phyloP scores from a whole-genome alignment of 2,113 vertebrate species.

The Lucifuga dentata region DNA sequence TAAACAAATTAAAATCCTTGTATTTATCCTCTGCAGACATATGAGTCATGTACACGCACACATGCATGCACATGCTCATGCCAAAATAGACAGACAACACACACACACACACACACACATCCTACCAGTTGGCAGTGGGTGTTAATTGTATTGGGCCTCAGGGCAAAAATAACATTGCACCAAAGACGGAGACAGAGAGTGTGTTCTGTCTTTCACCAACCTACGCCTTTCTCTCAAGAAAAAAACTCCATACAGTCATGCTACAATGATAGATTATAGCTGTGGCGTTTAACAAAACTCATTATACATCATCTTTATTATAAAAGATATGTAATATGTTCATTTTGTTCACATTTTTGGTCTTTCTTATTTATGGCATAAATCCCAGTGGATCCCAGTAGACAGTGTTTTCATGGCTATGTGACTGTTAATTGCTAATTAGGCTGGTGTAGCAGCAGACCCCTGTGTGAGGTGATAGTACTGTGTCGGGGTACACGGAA shows the following conservation, averaged over 20 bases:
- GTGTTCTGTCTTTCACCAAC: slow-evolving; percentile 45
- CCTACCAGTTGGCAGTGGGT: slow-evolving; percentile 66
- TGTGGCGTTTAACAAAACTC: background rate
- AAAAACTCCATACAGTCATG: slow-evolving; percentile 46
- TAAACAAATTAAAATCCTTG: slow-evolving; percentile 54
- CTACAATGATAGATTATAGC: background rate
- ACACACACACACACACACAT: slow-evolving; percentile 1
- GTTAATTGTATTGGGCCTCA: slow-evolving; percentile 79
- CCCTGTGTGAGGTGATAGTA: slow-evolving; percentile 66
- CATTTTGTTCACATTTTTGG: slow-evolving; percentile 27
- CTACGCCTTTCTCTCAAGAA: slow-evolving; percentile 19
- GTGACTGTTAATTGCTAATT: slow-evolving; percentile 78
- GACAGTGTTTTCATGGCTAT: slow-evolving; percentile 69
- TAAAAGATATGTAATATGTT: background rate
- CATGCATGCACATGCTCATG: slow-evolving; percentile 6
- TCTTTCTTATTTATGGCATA: slow-evolving; percentile 35
- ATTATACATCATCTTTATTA: background rate
- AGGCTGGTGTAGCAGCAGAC: slow-evolving; percentile 68
- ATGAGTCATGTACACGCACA: slow-evolving; percentile 14
- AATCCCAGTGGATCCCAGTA: slow-evolving; percentile 45
- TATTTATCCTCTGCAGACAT: slow-evolving; percentile 48
- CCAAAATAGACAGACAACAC: slow-evolving; percentile 14
- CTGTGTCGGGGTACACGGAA: slow-evolving; percentile 70
- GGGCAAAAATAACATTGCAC: slow-evolving; percentile 74
- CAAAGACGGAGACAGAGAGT: slow-evolving; percentile 51